These are phyloP conservation scores for Chloromyia formosa DNA, from an alignment of 2,888 invertebrate genomes.

Conservation along the genomic window DNA sequence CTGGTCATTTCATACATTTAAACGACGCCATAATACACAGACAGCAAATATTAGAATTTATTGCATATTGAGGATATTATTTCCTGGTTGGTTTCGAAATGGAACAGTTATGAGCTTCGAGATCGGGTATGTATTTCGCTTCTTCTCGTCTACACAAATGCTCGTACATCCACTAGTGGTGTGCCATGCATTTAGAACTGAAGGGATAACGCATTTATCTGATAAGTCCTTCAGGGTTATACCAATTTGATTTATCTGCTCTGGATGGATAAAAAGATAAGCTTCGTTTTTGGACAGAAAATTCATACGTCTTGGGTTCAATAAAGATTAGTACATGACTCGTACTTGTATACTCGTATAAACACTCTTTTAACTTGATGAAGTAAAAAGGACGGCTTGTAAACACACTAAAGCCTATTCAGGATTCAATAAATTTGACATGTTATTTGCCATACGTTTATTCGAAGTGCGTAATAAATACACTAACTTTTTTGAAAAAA, in stretches of 20 bases:
- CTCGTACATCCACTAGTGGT: conserved; percentile 4
- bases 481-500: no score
- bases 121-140: conserved; percentile 10
- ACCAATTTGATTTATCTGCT: conserved; percentile 48
- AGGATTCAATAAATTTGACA: no score
- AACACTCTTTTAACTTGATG: no score
- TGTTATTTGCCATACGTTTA: no score
- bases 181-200: conserved; percentile 30
- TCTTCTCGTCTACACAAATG: no score
- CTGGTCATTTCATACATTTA: conserved; percentile 51
- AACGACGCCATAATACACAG: conserved; percentile 48
- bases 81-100: conserved; percentile 49
- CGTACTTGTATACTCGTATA: no score
- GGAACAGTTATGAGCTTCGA: conserved; percentile 46
- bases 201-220: conserved; percentile 48
- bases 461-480: no score
- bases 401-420: no score
- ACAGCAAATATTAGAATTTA: conserved; percentile 50
- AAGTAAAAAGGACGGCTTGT: no score
- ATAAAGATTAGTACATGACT: not conserved
- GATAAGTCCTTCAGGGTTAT: conserved; percentile 48
- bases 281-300: conserved; percentile 15
- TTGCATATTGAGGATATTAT: conserved; percentile 51
- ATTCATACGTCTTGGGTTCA: not conserved
- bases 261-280: conserved; percentile 43